Evolutionary conservation across 2,888 invertebrate genomes (phyloP).

Genomic region (Clunio marinus): DNA sequence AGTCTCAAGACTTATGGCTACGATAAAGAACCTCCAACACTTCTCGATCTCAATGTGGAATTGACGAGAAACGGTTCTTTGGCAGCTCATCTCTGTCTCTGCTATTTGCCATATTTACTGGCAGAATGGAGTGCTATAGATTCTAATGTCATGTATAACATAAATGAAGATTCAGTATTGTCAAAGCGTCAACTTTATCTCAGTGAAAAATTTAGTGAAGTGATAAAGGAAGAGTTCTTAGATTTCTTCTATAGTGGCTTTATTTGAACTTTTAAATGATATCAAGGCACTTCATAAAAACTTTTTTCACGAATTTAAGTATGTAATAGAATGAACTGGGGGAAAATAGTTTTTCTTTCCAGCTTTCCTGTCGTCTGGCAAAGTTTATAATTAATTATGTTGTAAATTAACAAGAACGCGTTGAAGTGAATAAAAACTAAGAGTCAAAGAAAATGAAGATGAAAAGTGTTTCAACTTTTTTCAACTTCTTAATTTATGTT

Average conservation of each 20-base stretch:
- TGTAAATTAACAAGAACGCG: constrained; percentile 26
- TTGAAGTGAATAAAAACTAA: constrained; percentile 34
- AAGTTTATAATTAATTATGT: constrained; percentile 30
- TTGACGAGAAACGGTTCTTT: constrained; percentile 39
- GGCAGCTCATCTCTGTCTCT: constrained; percentile 32
- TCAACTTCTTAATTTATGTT: constrained; percentile 2
- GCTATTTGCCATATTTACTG: constrained; percentile 26
- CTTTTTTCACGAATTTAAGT: not conserved
- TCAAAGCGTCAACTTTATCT: constrained; percentile 3
- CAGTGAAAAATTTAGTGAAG: constrained; percentile 25
- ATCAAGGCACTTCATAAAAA: not conserved
- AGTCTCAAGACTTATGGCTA: constrained; percentile 36
- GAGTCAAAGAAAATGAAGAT: too few relatives aligned
- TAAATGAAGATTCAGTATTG: not conserved
- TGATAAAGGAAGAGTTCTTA: constrained; percentile 28
- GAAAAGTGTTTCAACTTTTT: not conserved
- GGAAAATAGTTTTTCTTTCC: not conserved
- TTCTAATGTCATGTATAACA: constrained; percentile 3
- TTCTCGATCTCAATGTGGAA: constrained; percentile 39
- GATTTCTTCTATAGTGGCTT: constrained; percentile 39
- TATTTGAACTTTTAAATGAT: not conserved
- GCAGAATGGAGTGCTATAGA: not conserved
- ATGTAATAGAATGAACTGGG: not conserved
- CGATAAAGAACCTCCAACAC: constrained; percentile 33
- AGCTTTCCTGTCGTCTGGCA: not conserved